These are phyloP conservation scores for Copsychus sechellarum DNA, from an alignment of 2,113 vertebrate species.

Conservation along the genomic window DNA sequence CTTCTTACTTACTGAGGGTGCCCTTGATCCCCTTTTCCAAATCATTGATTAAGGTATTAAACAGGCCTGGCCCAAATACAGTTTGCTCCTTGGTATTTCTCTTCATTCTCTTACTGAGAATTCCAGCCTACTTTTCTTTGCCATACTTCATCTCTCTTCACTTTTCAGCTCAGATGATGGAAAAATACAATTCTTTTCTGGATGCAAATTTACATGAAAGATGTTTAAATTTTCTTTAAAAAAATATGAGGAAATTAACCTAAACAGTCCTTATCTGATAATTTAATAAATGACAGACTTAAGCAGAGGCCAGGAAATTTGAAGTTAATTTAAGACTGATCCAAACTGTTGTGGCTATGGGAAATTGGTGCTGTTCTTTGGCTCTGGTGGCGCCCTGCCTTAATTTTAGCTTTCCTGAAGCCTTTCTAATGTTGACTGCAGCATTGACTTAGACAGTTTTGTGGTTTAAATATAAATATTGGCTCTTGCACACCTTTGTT, in stretches of 20 bases:
- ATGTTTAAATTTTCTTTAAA: background rate
- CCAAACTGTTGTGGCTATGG: background rate
- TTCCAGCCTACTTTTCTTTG: background rate
- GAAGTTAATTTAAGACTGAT: background rate
- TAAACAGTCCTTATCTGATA: background rate
- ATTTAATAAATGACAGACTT: background rate
- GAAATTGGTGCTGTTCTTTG: background rate
- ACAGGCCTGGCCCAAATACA: background rate
- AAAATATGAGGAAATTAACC: background rate
- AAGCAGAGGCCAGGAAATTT: background rate
- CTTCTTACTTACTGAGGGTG: background rate
- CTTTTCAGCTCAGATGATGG: background rate
- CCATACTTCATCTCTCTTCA: background rate
- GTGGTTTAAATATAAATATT: background rate
- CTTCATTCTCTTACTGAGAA: background rate
- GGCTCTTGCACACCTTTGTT: background rate
- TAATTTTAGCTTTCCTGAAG: background rate
- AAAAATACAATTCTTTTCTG: background rate
- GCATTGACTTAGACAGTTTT: background rate
- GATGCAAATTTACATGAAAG: background rate
- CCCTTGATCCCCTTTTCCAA: background rate
- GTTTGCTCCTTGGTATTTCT: background rate
- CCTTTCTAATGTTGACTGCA: background rate
- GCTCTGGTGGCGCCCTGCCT: background rate
- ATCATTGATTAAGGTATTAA: background rate